Evolutionary conservation across 1,140 invertebrate species (phyloP), one percentile per base, ranked within the genome.

Genomic region (Drosophila kohkoa): DNA sequence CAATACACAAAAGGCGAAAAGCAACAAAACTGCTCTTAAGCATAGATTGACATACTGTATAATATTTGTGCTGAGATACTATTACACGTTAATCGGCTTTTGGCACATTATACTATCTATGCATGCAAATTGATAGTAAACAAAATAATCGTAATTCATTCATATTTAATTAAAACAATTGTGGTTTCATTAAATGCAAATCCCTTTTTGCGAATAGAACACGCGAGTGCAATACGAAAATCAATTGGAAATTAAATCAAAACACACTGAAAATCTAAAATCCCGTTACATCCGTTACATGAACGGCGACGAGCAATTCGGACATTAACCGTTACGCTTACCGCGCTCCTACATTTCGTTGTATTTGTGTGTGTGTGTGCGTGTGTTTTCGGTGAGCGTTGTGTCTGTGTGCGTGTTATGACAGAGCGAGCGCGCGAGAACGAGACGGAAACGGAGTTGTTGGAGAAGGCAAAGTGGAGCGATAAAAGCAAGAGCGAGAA

Each of bases 201-300:
- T 69, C 71, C 65, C 30, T 69, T 51, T 38, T 2, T 16, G 13
- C 43, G 20, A 65, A 51, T 62, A 72, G 48, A 72, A 64, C 32
- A 54, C 70, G 48, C 35, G 51, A 65, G 10, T 49, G 57, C 48
- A 43, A 3, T 13, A n/a, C 41, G 38, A 43, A 43, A 77, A 89
- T 78, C 76, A 83, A 89, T 88, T 77, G 35, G 59, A 79, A 88
- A 87, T 88, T 78, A 88, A 87, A 87, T 89, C 83, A 80, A 87
- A 87, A 87, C 75, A 65, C 45, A 64, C 4, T 25, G 49, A 32
- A 43, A 43, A 46, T 49, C 65, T 16, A 69, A 72, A 74, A 60
- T 57, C 57, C 13, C 51, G 72, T 67, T 49, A 69, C 64, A 74
- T 60, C 35, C 70, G 41, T 43, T 43, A 43, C 41, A 43, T 43